phyloP scores from a whole-genome alignment of 2,797 vertebrate genomes.

The Tragopan temminckii region DNA sequence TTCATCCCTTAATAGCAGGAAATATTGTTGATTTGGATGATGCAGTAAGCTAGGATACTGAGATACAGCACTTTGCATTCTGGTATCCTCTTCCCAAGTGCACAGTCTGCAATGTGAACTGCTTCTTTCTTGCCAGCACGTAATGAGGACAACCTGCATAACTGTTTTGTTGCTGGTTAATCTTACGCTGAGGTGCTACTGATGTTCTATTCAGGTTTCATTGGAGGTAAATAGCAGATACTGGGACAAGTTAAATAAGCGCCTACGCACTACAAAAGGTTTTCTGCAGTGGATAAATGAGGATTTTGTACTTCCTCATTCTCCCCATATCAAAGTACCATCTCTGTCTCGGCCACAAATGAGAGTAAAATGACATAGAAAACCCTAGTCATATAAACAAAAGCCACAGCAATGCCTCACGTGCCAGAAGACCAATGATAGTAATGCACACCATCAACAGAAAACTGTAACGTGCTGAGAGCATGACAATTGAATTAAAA shows the following conservation, averaged over 20 bases:
- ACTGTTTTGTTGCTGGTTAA: neutral
- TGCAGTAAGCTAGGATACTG: neutral
- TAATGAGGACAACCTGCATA: neutral
- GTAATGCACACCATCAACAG: neutral
- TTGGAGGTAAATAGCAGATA: neutral
- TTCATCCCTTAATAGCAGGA: neutral
- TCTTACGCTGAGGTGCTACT: neutral
- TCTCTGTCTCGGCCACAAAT: neutral
- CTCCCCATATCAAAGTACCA: neutral
- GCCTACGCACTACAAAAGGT: neutral
- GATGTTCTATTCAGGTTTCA: neutral
- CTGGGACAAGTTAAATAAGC: neutral
- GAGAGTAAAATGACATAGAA: slow-evolving; percentile 1
- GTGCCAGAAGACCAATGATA: neutral
- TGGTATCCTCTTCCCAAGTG: neutral
- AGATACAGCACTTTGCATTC: neutral
- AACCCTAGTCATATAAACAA: neutral
- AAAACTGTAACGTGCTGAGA: slow-evolving; percentile 8
- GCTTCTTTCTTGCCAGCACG: neutral
- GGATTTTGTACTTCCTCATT: neutral
- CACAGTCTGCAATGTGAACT: neutral
- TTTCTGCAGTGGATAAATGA: neutral
- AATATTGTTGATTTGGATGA: neutral
- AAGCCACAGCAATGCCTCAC: neutral
- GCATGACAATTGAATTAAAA: neutral